These are phyloP conservation scores for Pseudorasbora parva DNA, from an alignment of 2,113 vertebrate genomes.

Conservation along the genomic window DNA sequence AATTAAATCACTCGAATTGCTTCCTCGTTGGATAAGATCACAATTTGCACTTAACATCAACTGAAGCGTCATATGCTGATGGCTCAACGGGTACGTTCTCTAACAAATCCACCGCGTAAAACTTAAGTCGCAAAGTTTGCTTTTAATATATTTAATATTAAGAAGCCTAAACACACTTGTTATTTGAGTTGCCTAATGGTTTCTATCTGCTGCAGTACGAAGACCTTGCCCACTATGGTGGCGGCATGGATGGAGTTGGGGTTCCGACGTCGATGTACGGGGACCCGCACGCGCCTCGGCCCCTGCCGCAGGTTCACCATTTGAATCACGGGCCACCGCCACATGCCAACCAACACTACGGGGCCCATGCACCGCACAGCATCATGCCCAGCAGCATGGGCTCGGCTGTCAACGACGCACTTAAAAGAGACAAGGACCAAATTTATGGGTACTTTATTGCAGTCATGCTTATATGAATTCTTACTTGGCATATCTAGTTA, in stretches of 20 bases:
- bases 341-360: slow-evolving; percentile 92
- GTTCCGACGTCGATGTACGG: slow-evolving; percentile 93
- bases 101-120: slow-evolving; percentile 29
- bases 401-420: slow-evolving; percentile 89
- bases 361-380: slow-evolving; percentile 90
- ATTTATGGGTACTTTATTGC: slow-evolving; percentile 87
- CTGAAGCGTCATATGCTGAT: slow-evolving; percentile 87
- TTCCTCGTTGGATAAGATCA: slow-evolving; percentile 60
- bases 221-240: slow-evolving; percentile 93
- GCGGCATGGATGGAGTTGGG: slow-evolving; percentile 90
- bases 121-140: neutral
- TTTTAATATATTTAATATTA: neutral
- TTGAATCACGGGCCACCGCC: slow-evolving; percentile 92
- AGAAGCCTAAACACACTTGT: neutral
- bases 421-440: slow-evolving; percentile 96
- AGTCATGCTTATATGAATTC: neutral
- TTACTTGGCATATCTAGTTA: neutral
- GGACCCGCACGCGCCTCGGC: slow-evolving; percentile 91
- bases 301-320: slow-evolving; percentile 91
- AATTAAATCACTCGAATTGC: slow-evolving; percentile 21
- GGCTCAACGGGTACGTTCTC: slow-evolving; percentile 95
- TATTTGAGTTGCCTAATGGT: neutral
- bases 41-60: slow-evolving; percentile 78
- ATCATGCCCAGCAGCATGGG: slow-evolving; percentile 92
- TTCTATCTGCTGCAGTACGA: slow-evolving; percentile 82